Base-by-base conservation (phyloP, 2,797 vertebrate genomes). In the Rachycentron canadum region DNA sequence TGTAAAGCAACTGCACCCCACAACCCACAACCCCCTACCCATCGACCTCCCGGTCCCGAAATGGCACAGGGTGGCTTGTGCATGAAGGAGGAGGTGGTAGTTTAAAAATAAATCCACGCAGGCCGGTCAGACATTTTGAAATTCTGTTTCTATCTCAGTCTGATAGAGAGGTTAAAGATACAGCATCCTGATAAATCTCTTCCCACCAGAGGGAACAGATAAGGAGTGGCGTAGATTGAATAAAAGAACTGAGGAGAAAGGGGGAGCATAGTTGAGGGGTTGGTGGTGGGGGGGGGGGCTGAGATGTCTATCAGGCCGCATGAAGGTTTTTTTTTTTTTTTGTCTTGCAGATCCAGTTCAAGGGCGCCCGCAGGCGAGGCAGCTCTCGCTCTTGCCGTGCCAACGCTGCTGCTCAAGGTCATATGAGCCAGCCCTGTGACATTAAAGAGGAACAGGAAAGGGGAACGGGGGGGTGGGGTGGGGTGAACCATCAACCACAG, bases 291-390 rank as follows among this genome's bases (percentile, higher is more conserved):
- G 52, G 62, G 52, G 38, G 61, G 88, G 86, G 96, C 96, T 96
- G 96, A 97, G 96, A 98, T 97, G 97, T 98, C 97, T 97, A 98
- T 99, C 97, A 96, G 96, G 94, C 95, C 86, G 95, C 95, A 66
- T 97, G 96, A 98, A 97, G 97, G 96, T 23, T 50, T 65, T 26
- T 74, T 53, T 78, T 82, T 85, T 79, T 97, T 97, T 98, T 97
- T 97, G 97, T 98, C 97, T 98, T 96, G 96, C 96, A 97, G 98
- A 98, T 97, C 96, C 97, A 97, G 98, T 97, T 97, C 97, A 98
- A 97, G 97, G 97, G 96, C 96, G 95, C 97, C 97, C 96, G 96
- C 97, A 97, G 97, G 97, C 97, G 93, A 98, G 96, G 95, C 95
- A 97, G 97, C 97, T 96, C 96, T 97, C 92, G 72, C 90, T 91